Conservation (phyloP, 2,797 vertebrate genomes). For the Pteropus rufus region DNA sequence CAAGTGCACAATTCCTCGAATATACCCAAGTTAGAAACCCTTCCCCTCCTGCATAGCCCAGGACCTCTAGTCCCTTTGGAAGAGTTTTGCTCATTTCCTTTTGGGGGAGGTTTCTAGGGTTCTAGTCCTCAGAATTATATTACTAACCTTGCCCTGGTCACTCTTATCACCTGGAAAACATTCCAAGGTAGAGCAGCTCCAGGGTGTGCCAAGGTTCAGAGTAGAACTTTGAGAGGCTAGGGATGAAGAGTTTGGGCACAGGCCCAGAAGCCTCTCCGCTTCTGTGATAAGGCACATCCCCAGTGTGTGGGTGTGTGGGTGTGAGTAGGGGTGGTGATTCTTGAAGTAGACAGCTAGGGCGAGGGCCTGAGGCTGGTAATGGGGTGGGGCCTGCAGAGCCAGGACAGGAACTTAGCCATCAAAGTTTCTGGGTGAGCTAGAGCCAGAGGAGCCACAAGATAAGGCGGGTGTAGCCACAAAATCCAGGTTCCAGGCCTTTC, state of each 20-base stretch:
- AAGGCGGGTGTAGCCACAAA: background rate
- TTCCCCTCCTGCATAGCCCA: background rate
- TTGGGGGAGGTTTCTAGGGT: background rate
- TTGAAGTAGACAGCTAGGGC: background rate
- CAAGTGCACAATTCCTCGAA: background rate
- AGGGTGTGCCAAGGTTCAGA: background rate
- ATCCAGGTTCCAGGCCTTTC: background rate
- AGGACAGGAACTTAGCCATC: background rate
- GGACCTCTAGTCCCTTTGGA: background rate
- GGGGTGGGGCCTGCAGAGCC: background rate
- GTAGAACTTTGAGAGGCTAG: background rate
- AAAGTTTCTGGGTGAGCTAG: background rate
- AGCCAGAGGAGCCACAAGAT: background rate
- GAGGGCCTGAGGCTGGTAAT: background rate
- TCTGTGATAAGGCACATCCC: background rate
- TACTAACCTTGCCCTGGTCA: background rate
- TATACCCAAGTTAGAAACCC: background rate
- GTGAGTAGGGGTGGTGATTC: background rate
- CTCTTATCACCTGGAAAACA: background rate
- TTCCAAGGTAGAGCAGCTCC: background rate
- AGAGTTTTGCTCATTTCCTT: conserved; percentile 3
- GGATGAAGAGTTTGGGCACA: background rate
- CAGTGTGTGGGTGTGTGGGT: background rate
- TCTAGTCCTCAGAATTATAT: background rate
- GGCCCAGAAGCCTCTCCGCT: background rate